phyloP scores from a whole-genome alignment of 2,797 vertebrate species.

The Malacoraja senta region DNA sequence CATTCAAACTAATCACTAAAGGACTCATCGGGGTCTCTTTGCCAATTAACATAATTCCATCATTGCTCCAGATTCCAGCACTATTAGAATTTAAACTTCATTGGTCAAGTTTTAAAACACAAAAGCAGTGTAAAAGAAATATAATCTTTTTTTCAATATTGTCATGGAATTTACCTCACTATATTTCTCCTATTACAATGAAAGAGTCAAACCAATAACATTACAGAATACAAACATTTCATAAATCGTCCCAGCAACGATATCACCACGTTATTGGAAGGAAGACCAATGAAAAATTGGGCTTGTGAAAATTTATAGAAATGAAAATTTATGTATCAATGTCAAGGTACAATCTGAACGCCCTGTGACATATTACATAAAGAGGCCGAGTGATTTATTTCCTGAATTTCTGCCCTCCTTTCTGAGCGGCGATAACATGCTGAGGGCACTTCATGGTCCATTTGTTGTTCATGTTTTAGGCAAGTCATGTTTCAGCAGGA shows the following conservation, averaged over 20 bases:
- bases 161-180: not conserved
- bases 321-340: conserved; percentile 10
- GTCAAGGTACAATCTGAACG: not conserved
- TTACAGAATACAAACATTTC: not conserved
- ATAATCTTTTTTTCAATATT: not conserved
- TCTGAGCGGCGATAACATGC: not conserved
- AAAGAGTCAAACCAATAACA: not conserved
- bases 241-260: conserved; percentile 1
- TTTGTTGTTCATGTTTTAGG: not conserved
- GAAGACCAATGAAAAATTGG: not conserved
- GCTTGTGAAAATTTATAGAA: not conserved
- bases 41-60: not conserved
- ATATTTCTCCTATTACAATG: not conserved
- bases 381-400: not conserved
- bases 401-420: not conserved
- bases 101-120: not conserved
- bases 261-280: not conserved
- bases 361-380: not conserved
- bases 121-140: not conserved
- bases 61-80: not conserved
- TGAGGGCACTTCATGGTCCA: not conserved
- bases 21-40: not conserved
- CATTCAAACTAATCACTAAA: not conserved
- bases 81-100: not conserved
- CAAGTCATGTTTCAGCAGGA: not conserved